Conservation (phyloP, 2,888 invertebrate species). For the Hoplodrina blanda region DNA sequence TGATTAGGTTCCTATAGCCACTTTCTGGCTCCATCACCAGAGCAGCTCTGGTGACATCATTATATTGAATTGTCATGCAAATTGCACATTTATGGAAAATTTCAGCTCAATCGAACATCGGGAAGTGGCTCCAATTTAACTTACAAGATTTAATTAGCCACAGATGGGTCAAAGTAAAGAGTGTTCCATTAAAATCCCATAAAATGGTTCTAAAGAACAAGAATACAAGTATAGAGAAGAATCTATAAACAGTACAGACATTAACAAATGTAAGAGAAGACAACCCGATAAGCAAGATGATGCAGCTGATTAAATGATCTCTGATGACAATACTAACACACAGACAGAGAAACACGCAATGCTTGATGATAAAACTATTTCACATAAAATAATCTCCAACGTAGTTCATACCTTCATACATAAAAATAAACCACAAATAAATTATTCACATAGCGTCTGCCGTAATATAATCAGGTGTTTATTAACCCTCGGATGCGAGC, state of each 20-base stretch:
- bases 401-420: slow-evolving; percentile 11
- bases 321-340: background rate
- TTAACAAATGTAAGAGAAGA: background rate
- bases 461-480: slow-evolving; percentile 65
- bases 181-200: background rate
- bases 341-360: slow-evolving; percentile 1
- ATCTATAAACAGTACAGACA: background rate
- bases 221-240: background rate
- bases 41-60: too few relatives aligned
- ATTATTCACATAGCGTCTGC: slow-evolving; percentile 57
- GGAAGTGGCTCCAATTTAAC: too few relatives aligned
- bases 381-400: slow-evolving; percentile 33
- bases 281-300: background rate
- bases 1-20: too few relatives aligned
- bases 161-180: background rate
- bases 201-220: background rate
- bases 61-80: too few relatives aligned
- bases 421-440: slow-evolving; percentile 57
- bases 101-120: too few relatives aligned
- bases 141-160: too few relatives aligned
- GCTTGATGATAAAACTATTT: slow-evolving; percentile 25
- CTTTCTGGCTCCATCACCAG: too few relatives aligned
- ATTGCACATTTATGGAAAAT: too few relatives aligned
- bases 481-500: slow-evolving; percentile 61
- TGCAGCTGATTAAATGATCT: background rate